Evolutionary conservation across 2,113 vertebrate genomes (phyloP), one percentile per base, ranked within the genome.

Genomic region (Noctilio leporinus): DNA sequence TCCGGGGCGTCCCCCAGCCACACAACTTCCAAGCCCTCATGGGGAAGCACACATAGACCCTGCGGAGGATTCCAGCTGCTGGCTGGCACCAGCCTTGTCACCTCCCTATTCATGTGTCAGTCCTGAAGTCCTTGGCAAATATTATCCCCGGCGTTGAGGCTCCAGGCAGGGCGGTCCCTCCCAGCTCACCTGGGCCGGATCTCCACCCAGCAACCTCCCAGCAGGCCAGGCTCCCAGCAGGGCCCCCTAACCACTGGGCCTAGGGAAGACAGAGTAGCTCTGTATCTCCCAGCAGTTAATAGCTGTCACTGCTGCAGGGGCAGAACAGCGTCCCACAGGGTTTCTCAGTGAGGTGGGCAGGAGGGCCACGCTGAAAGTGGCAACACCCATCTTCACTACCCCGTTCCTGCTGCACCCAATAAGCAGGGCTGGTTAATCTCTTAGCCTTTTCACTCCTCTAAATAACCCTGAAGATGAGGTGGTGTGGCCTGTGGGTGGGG

Each of bases 81-180:
- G 2, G 24, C 51, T 94, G 92, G 95, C 83, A 89, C 77, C 40
- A 81, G 82, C 53, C 40, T 55, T 3, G 10, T 84, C 59, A 59
- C 75, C 65, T 94, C 49, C 75, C 83, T 55, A 53, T 38, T 88
- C 81, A 59, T 47, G 65, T 82, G 89, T 89, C 69, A 86, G 89
- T 57, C 51, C 78, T 88, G 70, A 73, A 88, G 97, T 95, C 90
- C 83, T 97, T 72, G 73, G 95, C 82, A 97, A 97, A 97, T 95
- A 97, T 75, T 94, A 90, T 95, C 94, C 45, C 77, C 84, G 45
- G 64, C 93, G 72, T 75, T 57, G 88, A 95, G 89, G 85, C 85
- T 90, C 81, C 76, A 67, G 69, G 75, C 43, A 77, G 69, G 83
- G 72, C 5, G 88, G 59, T 84, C 45, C 65, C 67, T 86, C 81